Conservation (phyloP, 2,888 invertebrate species). For the Polydrusus cervinus region DNA sequence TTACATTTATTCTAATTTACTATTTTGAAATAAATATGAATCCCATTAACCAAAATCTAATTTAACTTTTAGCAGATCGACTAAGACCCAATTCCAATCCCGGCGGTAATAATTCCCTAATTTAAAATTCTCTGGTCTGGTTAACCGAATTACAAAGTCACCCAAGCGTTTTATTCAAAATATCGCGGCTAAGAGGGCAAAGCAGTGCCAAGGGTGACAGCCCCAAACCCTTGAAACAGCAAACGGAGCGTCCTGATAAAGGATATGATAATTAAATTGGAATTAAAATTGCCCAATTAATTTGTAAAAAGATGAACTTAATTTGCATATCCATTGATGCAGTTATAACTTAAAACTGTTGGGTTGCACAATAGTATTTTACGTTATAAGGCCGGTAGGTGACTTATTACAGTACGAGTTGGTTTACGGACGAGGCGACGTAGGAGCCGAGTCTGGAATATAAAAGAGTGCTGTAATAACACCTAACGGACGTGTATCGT, state of each 20-base stretch:
- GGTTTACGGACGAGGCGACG: too few species aligned
- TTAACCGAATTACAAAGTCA: slow-evolving; percentile 25
- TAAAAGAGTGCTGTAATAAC: too few species aligned
- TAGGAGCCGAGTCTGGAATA: too few species aligned
- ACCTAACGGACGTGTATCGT: too few species aligned
- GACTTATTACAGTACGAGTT: too few species aligned
- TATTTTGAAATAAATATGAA: background rate
- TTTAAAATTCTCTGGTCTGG: slow-evolving; percentile 23
- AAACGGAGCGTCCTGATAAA: slow-evolving; percentile 23
- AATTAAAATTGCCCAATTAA: slow-evolving; percentile 35
- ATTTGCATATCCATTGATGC: slow-evolving; percentile 5
- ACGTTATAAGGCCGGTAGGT: too few species aligned
- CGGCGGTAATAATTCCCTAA: slow-evolving; percentile 16
- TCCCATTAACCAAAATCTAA: slow-evolving; percentile 19
- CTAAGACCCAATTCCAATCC: slow-evolving; percentile 8
- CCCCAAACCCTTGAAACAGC: slow-evolving; percentile 24
- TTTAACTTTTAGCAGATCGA: slow-evolving; percentile 21
- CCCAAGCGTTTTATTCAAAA: slow-evolving; percentile 23
- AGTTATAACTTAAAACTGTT: background rate
- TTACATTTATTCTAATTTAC: too few species aligned
- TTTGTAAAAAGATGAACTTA: slow-evolving; percentile 23
- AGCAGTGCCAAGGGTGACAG: slow-evolving; percentile 24
- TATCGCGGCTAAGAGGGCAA: slow-evolving; percentile 23
- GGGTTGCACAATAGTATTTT: too few species aligned
- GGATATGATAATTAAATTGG: slow-evolving; percentile 39